Evolutionary conservation across 1,140 invertebrate genomes (phyloP).

Genomic region (Drosophila auraria): DNA sequence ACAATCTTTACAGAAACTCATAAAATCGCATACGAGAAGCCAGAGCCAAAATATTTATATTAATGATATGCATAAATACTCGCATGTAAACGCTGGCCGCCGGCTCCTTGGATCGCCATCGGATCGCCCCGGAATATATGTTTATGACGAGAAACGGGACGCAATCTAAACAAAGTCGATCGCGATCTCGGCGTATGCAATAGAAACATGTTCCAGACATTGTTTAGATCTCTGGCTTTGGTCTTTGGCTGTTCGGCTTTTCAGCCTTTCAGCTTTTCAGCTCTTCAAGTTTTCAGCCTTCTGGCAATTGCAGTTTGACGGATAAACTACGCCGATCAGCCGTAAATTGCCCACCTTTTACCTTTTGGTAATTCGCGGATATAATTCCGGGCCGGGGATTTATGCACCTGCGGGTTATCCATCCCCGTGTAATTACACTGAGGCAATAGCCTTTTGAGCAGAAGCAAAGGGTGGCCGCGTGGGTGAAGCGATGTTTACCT

Average conservation of each 20-base stretch:
- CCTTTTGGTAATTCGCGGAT: background rate
- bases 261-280: conserved; percentile 28
- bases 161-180: conserved; percentile 64
- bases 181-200: conserved; percentile 38
- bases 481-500: too few species aligned
- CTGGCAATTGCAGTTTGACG: conserved; percentile 45
- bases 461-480: background rate
- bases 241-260: conserved; percentile 25
- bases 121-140: conserved; percentile 41
- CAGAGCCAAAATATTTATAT: conserved; percentile 75
- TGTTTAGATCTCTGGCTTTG: conserved; percentile 64
- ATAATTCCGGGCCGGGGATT: conserved; percentile 20
- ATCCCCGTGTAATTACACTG: conserved; percentile 21
- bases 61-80: conserved; percentile 72
- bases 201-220: conserved; percentile 76
- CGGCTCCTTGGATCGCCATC: background rate
- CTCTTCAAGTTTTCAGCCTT: conserved; percentile 42
- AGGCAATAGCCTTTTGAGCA: background rate
- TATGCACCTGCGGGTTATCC: conserved; percentile 23
- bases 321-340: conserved; percentile 24
- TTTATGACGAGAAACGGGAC: conserved; percentile 63
- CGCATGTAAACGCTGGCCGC: background rate
- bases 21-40: conserved; percentile 67
- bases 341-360: conserved; percentile 29
- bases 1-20: conserved; percentile 65